These are phyloP conservation scores for Electrona antarctica DNA, from an alignment of 2,113 vertebrate genomes.

Conservation along the genomic window DNA sequence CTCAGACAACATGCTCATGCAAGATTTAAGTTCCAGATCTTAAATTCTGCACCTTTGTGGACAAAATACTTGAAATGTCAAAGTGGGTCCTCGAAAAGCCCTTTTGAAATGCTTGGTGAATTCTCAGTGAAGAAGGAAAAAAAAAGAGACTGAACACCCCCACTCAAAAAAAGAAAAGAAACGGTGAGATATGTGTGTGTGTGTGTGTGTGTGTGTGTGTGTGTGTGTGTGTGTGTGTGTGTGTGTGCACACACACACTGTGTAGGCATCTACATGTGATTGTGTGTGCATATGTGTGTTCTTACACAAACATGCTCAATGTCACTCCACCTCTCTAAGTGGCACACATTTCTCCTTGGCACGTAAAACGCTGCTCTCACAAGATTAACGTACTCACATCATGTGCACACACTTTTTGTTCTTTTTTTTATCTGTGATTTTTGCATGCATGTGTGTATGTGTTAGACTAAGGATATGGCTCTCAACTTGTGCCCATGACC, in stretches of 20 bases:
- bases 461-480: constrained; percentile 8
- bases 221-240: not conserved
- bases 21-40: constrained; percentile 75
- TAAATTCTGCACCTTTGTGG: constrained; percentile 72
- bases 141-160: not conserved
- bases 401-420: constrained; percentile 40
- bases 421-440: constrained; percentile 27
- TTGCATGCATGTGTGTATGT: constrained; percentile 19
- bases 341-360: constrained; percentile 47
- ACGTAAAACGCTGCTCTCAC: constrained; percentile 43
- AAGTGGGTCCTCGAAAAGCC: constrained; percentile 39
- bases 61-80: constrained; percentile 71
- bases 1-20: constrained; percentile 67
- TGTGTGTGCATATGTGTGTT: constrained; percentile 17
- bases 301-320: constrained; percentile 48
- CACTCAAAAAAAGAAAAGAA: not conserved
- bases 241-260: not conserved
- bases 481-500: constrained; percentile 7
- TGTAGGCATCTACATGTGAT: not conserved
- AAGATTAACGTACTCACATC: constrained; percentile 7
- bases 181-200: not conserved
- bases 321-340: constrained; percentile 51
- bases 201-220: not conserved
- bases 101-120: constrained; percentile 42
- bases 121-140: constrained; percentile 22